Evolutionary conservation across 2,888 invertebrate species (phyloP).

Genomic region (Platerodrilus igneus): DNA sequence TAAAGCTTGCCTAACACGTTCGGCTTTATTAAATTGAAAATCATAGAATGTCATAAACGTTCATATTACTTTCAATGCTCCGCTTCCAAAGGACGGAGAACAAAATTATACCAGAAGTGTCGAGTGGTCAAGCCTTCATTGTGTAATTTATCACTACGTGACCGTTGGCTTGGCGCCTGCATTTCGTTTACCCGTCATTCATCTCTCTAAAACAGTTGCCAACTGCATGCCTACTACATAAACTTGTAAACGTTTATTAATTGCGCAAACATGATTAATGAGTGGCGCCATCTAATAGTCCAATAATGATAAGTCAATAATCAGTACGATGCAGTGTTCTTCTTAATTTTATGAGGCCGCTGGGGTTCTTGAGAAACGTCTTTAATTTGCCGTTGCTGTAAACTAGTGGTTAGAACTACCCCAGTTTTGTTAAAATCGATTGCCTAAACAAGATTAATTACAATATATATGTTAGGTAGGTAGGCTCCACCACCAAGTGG

Average conservation of each 20-base stretch:
- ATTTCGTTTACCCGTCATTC: constrained; percentile 20
- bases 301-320: constrained; percentile 32
- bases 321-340: background rate
- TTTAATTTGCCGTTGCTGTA: constrained; percentile 15
- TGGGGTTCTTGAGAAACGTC: too few species aligned
- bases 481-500: constrained; percentile 23
- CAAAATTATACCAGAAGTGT: constrained; percentile 24
- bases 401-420: constrained; percentile 19
- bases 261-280: constrained; percentile 41
- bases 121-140: constrained; percentile 27
- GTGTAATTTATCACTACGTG: constrained; percentile 29
- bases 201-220: constrained; percentile 15
- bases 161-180: constrained; percentile 18
- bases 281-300: constrained; percentile 37
- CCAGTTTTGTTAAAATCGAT: constrained; percentile 30
- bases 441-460: constrained; percentile 34
- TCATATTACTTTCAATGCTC: too few species aligned
- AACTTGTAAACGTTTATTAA: constrained; percentile 43
- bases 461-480: constrained; percentile 29
- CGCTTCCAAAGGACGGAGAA: constrained; percentile 18
- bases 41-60: too few species aligned
- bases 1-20: too few species aligned
- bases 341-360: too few species aligned
- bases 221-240: constrained; percentile 23
- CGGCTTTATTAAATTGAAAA: too few species aligned